Evolutionary conservation across 2,888 invertebrate genomes (phyloP).

Genomic region (Luffia ferchaultella): DNA sequence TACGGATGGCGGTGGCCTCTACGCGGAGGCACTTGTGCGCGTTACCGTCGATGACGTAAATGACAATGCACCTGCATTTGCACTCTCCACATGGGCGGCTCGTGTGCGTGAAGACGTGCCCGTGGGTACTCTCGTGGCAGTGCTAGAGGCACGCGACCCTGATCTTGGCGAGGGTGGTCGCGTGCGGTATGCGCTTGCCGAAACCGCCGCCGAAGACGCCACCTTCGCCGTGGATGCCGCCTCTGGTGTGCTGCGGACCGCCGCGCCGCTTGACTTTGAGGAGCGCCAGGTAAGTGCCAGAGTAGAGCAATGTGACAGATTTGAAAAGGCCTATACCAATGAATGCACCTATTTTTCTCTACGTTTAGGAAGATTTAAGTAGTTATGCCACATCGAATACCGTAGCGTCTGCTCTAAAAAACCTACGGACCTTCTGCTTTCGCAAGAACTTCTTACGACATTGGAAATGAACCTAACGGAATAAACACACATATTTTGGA

Average conservation of each 20-base stretch:
- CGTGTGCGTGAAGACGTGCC: slow-evolving; percentile 93
- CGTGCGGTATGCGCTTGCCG: slow-evolving; percentile 81
- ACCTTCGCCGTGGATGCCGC: slow-evolving; percentile 84
- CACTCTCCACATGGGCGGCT: slow-evolving; percentile 76
- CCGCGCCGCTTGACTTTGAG: slow-evolving; percentile 85
- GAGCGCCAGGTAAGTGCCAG: slow-evolving; percentile 75
- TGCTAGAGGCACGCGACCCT: slow-evolving; percentile 82
- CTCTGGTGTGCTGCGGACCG: slow-evolving; percentile 87
- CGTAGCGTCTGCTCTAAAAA: no score
- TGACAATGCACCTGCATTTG: slow-evolving; percentile 87
- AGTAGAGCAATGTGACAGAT: no score
- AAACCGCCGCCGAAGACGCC: slow-evolving; percentile 69
- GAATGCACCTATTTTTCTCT: no score
- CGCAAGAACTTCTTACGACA: no score
- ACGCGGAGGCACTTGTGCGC: slow-evolving; percentile 83
- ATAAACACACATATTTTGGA: no score
- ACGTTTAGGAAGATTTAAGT: no score
- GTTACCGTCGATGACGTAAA: slow-evolving; percentile 90
- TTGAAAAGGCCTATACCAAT: no score
- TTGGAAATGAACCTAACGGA: no score
- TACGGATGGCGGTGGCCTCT: slow-evolving; percentile 78
- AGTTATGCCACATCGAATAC: no score
- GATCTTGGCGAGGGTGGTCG: slow-evolving; percentile 86
- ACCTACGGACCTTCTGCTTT: no score
- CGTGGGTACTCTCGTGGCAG: slow-evolving; percentile 84